Evolutionary conservation across 2,888 invertebrate genomes (phyloP), one percentile per base, ranked within the genome.

Genomic region (Chironomus tentans): DNA sequence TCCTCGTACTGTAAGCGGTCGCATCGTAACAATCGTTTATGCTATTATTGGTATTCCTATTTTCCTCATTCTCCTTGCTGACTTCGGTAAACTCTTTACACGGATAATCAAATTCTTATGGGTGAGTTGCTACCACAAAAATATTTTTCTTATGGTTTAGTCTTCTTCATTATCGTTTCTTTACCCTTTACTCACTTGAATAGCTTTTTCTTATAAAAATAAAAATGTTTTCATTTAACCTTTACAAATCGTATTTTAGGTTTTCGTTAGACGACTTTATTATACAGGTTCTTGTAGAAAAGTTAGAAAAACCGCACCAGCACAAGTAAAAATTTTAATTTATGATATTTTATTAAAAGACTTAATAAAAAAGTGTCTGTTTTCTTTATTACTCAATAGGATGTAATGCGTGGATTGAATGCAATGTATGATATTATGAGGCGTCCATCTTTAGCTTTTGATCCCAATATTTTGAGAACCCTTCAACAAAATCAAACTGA

Each of bases 41-140:
- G 95, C 98, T 38, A 90, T 95, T 78, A 89, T 98, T 78, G 98
- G 98, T 12, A 98, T 98, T 80, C 98, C 98, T 0, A 87, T 98
- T 80, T 97, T 98, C 84, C 87, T 98, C 79, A 94, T 98, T 76
- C 91, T 97, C 15, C 84, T 99, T 78, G 95, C 97, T 56, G 97
- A 97, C 85, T 93, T 98, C 82, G 98, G 98, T 78, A 97, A 95
- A 86, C 87, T 95, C 10, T 93, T 98, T 82, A 97, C 97, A 0
- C 87, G 95, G 78, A 89, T 89, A 78, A 92, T 97, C 78, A 97
- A 97, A 84, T 94, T 93, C 83, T 85, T 95, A 24, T 96, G 95
- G 94, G 74, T 74, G 46, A 74, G 74, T 22, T 74, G 47, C 21
- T 21, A 3, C 22, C 21, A 65, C 21, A 65, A 21, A 65, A 65